These are phyloP conservation scores for Menura novaehollandiae DNA, from an alignment of 2,113 vertebrate genomes.

Conservation along the genomic window DNA sequence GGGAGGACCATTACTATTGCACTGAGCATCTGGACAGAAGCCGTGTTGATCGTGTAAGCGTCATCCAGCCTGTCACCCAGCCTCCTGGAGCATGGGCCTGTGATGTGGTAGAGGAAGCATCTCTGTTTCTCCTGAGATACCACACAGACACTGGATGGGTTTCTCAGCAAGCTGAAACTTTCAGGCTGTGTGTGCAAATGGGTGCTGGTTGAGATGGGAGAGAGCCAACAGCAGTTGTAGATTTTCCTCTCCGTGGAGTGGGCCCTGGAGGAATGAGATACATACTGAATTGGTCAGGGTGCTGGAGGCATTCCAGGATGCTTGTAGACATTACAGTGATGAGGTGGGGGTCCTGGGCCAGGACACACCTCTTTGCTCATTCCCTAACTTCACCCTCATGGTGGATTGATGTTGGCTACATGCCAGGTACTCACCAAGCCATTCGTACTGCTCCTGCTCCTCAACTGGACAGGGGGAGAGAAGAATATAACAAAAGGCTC, in stretches of 20 bases:
- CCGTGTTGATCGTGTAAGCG: not conserved
- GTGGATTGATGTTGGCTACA: not conserved
- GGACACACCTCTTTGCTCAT: not conserved
- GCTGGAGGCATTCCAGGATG: not conserved
- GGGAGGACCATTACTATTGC: not conserved
- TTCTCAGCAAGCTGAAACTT: not conserved
- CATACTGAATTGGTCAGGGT: rapidly evolving
- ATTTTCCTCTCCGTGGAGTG: not conserved
- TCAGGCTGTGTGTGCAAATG: not conserved
- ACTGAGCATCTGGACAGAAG: not conserved
- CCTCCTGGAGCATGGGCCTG: not conserved
- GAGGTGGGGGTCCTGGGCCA: not conserved
- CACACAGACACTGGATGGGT: rapidly evolving
- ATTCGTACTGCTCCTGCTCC: not conserved
- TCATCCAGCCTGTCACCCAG: not conserved
- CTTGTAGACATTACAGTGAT: not conserved
- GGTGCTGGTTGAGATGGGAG: not conserved
- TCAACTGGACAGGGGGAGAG: not conserved
- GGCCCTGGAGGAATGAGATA: not conserved
- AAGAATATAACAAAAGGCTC: not conserved
- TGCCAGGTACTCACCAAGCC: not conserved
- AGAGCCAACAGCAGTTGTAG: not conserved
- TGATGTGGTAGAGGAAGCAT: not conserved
- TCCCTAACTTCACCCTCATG: not conserved
- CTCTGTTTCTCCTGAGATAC: not conserved